phyloP scores from a whole-genome alignment of 2,797 vertebrate genomes.

The Australoheros facetus region DNA sequence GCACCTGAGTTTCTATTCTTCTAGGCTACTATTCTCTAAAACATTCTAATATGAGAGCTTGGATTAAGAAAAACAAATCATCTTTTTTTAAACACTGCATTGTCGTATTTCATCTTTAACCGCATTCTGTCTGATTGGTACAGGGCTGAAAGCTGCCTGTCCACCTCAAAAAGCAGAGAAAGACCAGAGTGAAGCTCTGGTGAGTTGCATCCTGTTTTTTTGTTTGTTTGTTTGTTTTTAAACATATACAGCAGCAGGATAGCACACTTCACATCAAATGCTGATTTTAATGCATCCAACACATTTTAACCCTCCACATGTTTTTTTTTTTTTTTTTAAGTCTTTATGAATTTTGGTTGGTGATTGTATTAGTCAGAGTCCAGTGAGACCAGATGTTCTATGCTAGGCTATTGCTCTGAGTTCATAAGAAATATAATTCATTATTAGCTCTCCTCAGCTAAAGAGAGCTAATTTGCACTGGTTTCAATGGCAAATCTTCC shows the following conservation, averaged over 20 bases:
- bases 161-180: conserved; percentile 72
- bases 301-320: neutral
- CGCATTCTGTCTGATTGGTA: conserved; percentile 9
- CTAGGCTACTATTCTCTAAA: neutral
- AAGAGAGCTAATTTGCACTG: neutral
- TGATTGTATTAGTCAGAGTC: neutral
- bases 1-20: conserved; percentile 14
- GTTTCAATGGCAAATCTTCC: neutral
- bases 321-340: neutral
- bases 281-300: conserved; percentile 4
- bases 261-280: neutral
- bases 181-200: conserved; percentile 76
- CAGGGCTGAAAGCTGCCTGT: conserved; percentile 74
- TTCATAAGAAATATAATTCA: neutral
- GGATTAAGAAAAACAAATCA: neutral
- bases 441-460: neutral
- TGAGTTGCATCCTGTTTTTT: conserved; percentile 55
- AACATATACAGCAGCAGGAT: neutral
- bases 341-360: neutral
- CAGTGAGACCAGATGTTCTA: too few relatives aligned
- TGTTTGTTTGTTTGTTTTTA: neutral
- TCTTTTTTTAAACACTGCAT: neutral
- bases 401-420: neutral
- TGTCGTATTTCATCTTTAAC: conserved; percentile 14
- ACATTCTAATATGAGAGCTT: neutral